A percentile compares a stretch with the other conserved stretches of the same genome.
These are phyloP conservation scores for Hydrotaea diabolus DNA, from an alignment of 2,888 invertebrate genomes.

Conservation along the genomic window DNA sequence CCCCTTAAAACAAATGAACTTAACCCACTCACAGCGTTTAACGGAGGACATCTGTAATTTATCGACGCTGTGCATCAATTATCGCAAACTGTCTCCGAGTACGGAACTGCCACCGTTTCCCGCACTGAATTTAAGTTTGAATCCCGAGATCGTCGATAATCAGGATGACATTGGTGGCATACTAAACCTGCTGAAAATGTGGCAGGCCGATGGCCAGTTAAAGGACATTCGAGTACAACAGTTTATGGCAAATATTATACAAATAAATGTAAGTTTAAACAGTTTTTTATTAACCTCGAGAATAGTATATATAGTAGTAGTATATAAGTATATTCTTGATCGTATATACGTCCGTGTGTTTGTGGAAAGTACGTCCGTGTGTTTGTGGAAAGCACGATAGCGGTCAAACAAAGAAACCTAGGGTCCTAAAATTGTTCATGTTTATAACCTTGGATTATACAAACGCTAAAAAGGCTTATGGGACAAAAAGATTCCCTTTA, in stretches of 20 bases:
- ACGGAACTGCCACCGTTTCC: conserved; percentile 75
- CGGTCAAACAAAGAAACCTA: no score
- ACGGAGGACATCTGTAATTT: conserved; percentile 84
- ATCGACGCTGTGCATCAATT: conserved; percentile 82
- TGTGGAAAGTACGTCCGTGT: no score
- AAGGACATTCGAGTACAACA: conserved; percentile 72
- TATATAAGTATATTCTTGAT: no score
- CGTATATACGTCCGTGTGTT: no score
- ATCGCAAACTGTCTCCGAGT: conserved; percentile 76
- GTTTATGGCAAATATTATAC: conserved; percentile 67
- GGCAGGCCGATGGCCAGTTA: conserved; percentile 76
- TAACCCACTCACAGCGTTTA: conserved; percentile 80
- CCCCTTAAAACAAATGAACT: conserved; percentile 53
- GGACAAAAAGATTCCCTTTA: no score
- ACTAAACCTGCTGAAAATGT: conserved; percentile 76
- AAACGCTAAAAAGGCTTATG: no score
- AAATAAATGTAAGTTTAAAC: conserved; percentile 52
- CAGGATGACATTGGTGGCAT: conserved; percentile 73
- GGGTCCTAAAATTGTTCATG: no score
- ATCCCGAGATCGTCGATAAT: conserved; percentile 56
- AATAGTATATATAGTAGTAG: no score
- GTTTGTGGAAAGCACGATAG: no score
- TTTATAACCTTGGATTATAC: no score
- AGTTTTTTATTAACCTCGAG: no score
- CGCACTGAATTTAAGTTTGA: conserved; percentile 64